Conservation (phyloP, 2,113 vertebrate species). For the Oxygymnocypris stewartii region DNA sequence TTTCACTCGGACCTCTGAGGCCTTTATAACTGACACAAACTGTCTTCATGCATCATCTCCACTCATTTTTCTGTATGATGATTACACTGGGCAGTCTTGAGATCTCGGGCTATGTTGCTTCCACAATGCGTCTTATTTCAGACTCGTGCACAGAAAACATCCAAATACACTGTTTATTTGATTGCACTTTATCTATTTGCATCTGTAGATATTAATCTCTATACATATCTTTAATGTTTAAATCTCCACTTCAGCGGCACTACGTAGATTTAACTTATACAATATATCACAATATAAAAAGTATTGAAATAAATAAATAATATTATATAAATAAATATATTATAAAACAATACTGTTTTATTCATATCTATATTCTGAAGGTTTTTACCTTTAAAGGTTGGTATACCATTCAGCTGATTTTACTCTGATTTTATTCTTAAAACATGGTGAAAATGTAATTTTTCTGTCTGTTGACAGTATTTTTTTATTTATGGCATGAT, state of each 20-base stretch:
- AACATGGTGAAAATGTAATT: too few relatives aligned
- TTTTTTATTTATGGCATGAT: too few relatives aligned
- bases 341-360: too few relatives aligned
- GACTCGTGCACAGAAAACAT: background rate
- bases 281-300: too few relatives aligned
- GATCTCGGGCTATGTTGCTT: background rate
- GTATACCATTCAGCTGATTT: too few relatives aligned
- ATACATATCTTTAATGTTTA: background rate
- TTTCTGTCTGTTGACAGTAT: too few relatives aligned
- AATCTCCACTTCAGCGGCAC: background rate
- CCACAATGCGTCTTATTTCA: background rate
- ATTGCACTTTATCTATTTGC: background rate
- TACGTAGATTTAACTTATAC: too few relatives aligned
- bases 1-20: slow-evolving; percentile 5
- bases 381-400: too few relatives aligned
- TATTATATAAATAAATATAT: too few relatives aligned
- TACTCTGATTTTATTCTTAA: too few relatives aligned
- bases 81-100: background rate
- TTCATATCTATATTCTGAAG: too few relatives aligned
- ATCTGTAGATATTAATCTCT: background rate
- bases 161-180: background rate
- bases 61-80: background rate
- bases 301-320: too few relatives aligned
- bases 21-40: background rate
- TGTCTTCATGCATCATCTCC: background rate